Base-by-base conservation (phyloP, 2,113 vertebrate genomes). In the Brachypteracias leptosomus region DNA sequence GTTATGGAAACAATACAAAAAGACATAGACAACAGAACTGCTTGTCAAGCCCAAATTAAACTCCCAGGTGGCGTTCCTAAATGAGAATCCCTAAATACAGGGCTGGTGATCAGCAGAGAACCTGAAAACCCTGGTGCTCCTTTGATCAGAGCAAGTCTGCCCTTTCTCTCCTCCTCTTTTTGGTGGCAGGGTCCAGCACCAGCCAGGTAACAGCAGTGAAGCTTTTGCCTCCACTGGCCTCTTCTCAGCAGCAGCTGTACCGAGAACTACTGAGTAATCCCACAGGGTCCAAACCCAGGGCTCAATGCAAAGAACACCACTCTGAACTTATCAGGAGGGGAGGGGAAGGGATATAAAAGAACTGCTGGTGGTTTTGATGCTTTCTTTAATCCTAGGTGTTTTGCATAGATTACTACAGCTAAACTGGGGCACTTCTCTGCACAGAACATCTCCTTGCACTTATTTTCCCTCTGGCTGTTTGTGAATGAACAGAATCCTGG, bases 221-320 rank as follows among this genome's bases (percentile, higher is more conserved):
- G 8, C 4, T 61, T 58, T 26, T n/a, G 40, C 0, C 38, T 5
- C 22, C 1, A 0, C 5, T 7, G n/a, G 52, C 42, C 31, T 78
- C 24, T 78, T 35, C 80, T 65, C 31, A 14, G 26, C 25, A 9
- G 4, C 4, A 57, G 21, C 49, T 31, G 28, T 59, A 44, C 35
- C 46, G 25, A 68, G 36, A 74, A 16, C 12, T 63, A 4, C 14
- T 12, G 13, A 40, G n/a, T 11, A 46, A 62, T 4, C 10, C 42
- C 15, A 7, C 1, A 14, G 35, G 16, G 74, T 19, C 14, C 85
- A 54, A 79, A 61, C 4, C 2, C 36, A 29, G 44, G 40, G n/a
- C 36, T 86, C 11, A 16, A 2, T 36, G 15, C n/a, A 81, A 70
- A 51, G 15, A 26, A 47, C 57, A 24, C 4, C 33, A 1, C 52